phyloP scores from a whole-genome alignment of 2,113 vertebrate species.

The Rallus limicola region DNA sequence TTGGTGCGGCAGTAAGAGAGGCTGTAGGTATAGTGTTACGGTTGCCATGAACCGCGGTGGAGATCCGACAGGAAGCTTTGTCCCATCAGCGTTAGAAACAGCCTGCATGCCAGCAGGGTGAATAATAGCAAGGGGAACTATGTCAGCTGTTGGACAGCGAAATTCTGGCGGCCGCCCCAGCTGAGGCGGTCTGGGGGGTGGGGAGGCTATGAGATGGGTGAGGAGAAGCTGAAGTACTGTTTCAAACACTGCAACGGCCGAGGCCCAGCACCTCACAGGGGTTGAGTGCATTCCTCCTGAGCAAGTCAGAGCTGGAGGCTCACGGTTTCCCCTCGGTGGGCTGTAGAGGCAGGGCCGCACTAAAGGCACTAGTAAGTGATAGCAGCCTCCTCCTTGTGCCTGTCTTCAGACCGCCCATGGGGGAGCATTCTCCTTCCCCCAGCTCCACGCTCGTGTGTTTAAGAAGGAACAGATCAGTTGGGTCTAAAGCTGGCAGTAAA shows the following conservation, averaged over 20 bases:
- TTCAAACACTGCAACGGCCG: not conserved
- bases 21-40: not conserved
- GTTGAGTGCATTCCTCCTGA: not conserved
- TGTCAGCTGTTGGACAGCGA: not conserved
- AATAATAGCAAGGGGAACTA: not conserved
- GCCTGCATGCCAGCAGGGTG: accelerated
- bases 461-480: not conserved
- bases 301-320: not conserved
- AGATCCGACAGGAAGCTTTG: not conserved
- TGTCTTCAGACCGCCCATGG: not conserved
- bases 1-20: not conserved
- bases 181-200: not conserved
- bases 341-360: not conserved
- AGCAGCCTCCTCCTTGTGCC: not conserved
- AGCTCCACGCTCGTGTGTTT: not conserved
- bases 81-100: not conserved
- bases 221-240: not conserved
- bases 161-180: not conserved
- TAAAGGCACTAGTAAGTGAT: not conserved
- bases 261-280: not conserved
- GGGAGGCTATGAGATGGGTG: not conserved
- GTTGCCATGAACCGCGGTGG: not conserved
- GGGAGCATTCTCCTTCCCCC: not conserved
- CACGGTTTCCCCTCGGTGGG: accelerated
- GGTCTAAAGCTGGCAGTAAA: not conserved